These are phyloP conservation scores for Camponotus pennsylvanicus DNA, from an alignment of 1,140 invertebrate species.

Conservation along the genomic window DNA sequence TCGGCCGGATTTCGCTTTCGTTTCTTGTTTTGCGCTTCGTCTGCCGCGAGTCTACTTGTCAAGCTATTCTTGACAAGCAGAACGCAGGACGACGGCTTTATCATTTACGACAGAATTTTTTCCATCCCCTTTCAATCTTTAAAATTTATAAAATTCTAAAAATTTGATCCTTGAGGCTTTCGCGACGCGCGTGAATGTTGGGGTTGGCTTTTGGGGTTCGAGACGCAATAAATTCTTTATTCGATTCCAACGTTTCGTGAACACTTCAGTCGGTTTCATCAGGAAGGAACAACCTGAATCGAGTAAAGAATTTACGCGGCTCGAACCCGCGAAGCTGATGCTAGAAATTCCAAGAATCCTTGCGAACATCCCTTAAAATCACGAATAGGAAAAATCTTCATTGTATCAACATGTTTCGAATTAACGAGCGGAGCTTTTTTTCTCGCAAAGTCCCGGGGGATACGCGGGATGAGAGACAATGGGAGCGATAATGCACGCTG, in stretches of 20 bases:
- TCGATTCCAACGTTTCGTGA: too few species aligned
- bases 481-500: conserved; percentile 40
- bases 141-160: neutral
- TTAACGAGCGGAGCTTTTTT: neutral
- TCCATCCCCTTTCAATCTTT: neutral
- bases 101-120: neutral
- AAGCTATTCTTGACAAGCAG: conserved; percentile 1
- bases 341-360: neutral
- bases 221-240: too few species aligned
- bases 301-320: too few species aligned
- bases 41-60: conserved; percentile 40
- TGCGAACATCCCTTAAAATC: neutral
- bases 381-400: neutral
- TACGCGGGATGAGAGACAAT: neutral
- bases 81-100: neutral
- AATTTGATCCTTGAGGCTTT: neutral
- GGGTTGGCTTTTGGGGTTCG: too few species aligned
- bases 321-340: too few species aligned
- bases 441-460: neutral
- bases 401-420: neutral
- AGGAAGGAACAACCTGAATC: too few species aligned
- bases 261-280: too few species aligned
- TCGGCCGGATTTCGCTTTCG: conserved; percentile 72
- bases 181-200: too few species aligned
- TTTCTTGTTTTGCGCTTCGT: conserved; percentile 72